Conservation (phyloP, 2,113 vertebrate species). For the Rissa tridactyla region DNA sequence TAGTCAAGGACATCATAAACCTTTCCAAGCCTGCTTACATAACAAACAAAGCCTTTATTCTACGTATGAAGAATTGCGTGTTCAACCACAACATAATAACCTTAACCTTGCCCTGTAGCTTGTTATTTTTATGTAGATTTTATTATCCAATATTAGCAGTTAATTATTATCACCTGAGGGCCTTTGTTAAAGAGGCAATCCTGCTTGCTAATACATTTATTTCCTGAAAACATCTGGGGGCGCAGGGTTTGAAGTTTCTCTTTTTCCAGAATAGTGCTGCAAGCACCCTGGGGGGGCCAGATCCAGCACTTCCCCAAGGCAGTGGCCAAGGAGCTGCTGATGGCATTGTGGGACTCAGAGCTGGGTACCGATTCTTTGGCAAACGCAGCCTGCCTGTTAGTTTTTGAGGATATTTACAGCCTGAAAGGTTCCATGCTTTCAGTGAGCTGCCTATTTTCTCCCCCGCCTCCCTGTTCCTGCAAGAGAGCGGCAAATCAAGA, state of each 20-base stretch:
- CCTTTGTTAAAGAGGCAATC: background rate
- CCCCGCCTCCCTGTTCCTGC: accelerated
- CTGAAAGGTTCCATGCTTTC: background rate
- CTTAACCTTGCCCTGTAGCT: constrained; percentile 38
- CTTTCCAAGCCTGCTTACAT: constrained; percentile 48
- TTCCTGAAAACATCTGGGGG: background rate
- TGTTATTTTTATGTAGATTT: constrained; percentile 54
- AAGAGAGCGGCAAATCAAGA: background rate
- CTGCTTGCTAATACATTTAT: background rate
- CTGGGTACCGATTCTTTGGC: background rate
- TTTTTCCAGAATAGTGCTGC: background rate
- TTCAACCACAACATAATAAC: constrained; percentile 19
- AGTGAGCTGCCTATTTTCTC: background rate
- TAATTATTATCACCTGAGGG: constrained; percentile 52
- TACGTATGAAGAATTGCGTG: constrained; percentile 7
- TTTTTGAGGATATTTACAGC: background rate
- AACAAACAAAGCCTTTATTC: constrained; percentile 49
- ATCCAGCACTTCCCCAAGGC: background rate
- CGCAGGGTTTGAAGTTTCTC: background rate
- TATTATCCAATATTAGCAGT: constrained; percentile 48
- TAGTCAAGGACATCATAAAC: constrained; percentile 55
- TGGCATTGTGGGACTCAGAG: background rate
- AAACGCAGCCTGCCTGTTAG: background rate
- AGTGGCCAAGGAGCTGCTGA: background rate
- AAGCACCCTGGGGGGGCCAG: background rate